phyloP scores from a whole-genome alignment of 2,797 vertebrate species.

The Neopelma chrysocephalum region DNA sequence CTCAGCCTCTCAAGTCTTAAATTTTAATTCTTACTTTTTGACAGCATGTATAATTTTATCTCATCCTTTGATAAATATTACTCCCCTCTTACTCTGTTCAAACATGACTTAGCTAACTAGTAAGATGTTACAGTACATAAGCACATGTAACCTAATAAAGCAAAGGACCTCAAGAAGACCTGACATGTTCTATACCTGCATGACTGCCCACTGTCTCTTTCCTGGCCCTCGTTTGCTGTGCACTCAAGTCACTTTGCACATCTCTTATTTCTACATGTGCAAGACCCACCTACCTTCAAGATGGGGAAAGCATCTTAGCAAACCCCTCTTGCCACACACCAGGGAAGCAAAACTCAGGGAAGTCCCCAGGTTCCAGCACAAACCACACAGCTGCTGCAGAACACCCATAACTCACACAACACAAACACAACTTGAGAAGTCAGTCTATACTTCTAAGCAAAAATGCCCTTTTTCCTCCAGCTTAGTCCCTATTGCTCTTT shows the following conservation, averaged over 20 bases:
- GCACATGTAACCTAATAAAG: background rate
- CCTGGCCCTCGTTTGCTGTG: background rate
- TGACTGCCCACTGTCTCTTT: background rate
- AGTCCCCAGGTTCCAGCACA: background rate
- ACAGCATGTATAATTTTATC: background rate
- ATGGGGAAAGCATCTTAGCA: background rate
- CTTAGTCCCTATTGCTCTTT: background rate
- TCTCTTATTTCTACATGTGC: background rate
- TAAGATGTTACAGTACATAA: accelerated
- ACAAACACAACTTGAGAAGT: background rate
- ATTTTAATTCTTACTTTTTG: background rate
- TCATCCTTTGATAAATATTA: background rate
- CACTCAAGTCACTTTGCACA: background rate
- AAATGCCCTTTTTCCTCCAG: background rate
- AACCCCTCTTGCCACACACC: background rate
- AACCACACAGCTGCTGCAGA: background rate
- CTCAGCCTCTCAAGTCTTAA: background rate
- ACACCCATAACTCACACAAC: background rate
- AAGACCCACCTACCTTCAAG: background rate
- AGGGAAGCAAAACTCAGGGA: background rate
- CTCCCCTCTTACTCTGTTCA: background rate
- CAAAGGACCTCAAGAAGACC: background rate
- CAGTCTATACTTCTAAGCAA: background rate
- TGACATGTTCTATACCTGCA: background rate
- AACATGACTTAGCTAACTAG: background rate